Base-by-base conservation (phyloP, 2,797 vertebrate species). In the Scomberomorus guttatus region DNA sequence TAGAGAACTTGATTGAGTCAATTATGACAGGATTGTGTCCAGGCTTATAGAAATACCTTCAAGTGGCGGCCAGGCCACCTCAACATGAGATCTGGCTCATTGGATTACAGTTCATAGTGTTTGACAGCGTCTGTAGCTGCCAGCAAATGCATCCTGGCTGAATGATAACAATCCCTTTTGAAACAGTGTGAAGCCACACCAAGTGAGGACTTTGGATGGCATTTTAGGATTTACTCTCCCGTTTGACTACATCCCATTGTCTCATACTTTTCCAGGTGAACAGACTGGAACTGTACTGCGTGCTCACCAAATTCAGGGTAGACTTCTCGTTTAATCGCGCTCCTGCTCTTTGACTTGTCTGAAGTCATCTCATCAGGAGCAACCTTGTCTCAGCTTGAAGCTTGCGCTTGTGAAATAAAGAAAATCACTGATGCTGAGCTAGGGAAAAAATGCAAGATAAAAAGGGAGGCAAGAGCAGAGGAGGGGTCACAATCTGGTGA, bases 241-340 rank as follows among this genome's bases (percentile, higher is more conserved):
- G 0, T 50, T 54, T 34, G 17, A 67, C 66, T 73, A 39, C 10
- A 34, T 78, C 29, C 13, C 29, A 59, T 42, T 54, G 75, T 81
- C 44, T 88, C 62, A 67, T 81, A 60, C 52, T 81, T 77, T 77
- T 87, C 79, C 85, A 89, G 80, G 80, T 84, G 72, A 88, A 82
- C 84, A 84, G 83, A 75, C 82, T 50, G 82, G 51, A 72, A 55
- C 61, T 59, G 50, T 27, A 0, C 44, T 25, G 50, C 58, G 39
- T 22, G 70, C 78, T 74, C 20, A 18, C 10, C 5, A 46, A 71
- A 79, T 60, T 65, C 27, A 48, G 84, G 75, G 46, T 71, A 39
- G 66, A 64, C 66, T 68, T 72, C 72, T 75, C 8, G 1, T 87
- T 72, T 81, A 66, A 69, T 85, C 59, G 1, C 22, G 7, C 52